Percentiles rank a stretch among this genome's conserved stretches.
These are phyloP conservation scores for Diadema setosum DNA, from an alignment of 35 echinoderm and acorn worm genomes.

Conservation along the genomic window DNA sequence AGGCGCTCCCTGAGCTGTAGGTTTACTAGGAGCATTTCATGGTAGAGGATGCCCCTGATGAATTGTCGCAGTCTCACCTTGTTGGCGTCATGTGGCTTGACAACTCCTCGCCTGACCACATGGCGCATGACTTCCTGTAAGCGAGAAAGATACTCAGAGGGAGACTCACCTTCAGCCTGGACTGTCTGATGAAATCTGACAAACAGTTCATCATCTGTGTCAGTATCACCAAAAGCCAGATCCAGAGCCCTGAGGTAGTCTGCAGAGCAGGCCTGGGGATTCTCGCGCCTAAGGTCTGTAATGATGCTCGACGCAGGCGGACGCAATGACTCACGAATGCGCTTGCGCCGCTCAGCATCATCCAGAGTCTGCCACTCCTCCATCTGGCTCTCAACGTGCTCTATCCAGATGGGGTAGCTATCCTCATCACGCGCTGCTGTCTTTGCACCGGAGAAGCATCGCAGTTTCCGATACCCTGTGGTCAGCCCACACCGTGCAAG, in stretches of 20 bases:
- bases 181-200: constrained; percentile 17
- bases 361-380: constrained; percentile 37
- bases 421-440: constrained; percentile 10
- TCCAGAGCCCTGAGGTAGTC: constrained; percentile 53
- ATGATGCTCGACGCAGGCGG: constrained; percentile 38
- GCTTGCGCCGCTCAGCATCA: constrained; percentile 34
- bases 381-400: constrained; percentile 19
- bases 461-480: constrained; percentile 16
- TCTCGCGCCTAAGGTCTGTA: constrained; percentile 35
- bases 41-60: constrained; percentile 41
- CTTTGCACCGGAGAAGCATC: constrained; percentile 14
- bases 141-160: not conserved
- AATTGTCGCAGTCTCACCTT: constrained; percentile 17
- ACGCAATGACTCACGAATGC: constrained; percentile 41
- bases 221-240: constrained; percentile 29
- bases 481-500: not conserved
- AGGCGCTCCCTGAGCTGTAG: constrained; percentile 42
- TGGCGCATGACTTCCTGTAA: constrained; percentile 15
- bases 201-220: constrained; percentile 39
- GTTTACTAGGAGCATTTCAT: constrained; percentile 58
- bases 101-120: not conserved
- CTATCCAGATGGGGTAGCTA: not conserved
- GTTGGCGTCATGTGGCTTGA: not conserved
- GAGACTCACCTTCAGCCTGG: constrained; percentile 22
- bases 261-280: constrained; percentile 7